Evolutionary conservation across 1,140 invertebrate genomes (phyloP).

Genomic region (Lepidurus couesii): DNA sequence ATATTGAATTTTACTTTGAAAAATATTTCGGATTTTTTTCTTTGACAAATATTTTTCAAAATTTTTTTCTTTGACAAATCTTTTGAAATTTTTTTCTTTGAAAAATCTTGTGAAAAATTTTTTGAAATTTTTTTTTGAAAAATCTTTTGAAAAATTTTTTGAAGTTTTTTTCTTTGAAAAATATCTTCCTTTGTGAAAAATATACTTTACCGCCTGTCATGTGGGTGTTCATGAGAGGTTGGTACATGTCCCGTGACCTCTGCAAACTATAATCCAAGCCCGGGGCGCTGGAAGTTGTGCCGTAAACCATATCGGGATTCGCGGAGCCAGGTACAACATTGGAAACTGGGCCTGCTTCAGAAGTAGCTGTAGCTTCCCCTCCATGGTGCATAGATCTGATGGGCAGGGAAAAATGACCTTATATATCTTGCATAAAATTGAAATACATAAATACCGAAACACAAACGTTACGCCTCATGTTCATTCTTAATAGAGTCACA

Average conservation of each 20-base stretch:
- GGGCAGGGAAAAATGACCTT: slow-evolving; percentile 6
- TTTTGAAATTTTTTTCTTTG: too few relatives aligned
- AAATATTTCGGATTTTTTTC: too few relatives aligned
- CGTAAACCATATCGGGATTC: slow-evolving; percentile 42
- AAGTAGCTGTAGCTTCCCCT: slow-evolving; percentile 39
- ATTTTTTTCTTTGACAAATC: too few relatives aligned
- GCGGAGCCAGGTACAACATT: slow-evolving; percentile 39
- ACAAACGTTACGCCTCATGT: too few relatives aligned
- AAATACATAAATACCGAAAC: too few relatives aligned
- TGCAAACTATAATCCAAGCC: slow-evolving; percentile 70
- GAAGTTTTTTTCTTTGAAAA: too few relatives aligned
- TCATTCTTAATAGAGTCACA: too few relatives aligned
- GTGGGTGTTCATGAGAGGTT: slow-evolving; percentile 51
- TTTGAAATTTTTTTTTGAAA: too few relatives aligned
- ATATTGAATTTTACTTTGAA: not conserved
- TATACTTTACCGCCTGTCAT: slow-evolving; percentile 40
- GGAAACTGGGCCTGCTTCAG: slow-evolving; percentile 37
- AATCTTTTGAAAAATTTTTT: too few relatives aligned
- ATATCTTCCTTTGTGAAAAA: slow-evolving; percentile 40
- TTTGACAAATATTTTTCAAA: too few relatives aligned
- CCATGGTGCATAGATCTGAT: slow-evolving; percentile 38
- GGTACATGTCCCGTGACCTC: slow-evolving; percentile 49
- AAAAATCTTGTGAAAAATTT: too few relatives aligned
- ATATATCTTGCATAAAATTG: too few relatives aligned
- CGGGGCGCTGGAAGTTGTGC: slow-evolving; percentile 47